phyloP scores from a whole-genome alignment of 2,888 invertebrate genomes.

The Metopia argyrocephala region DNA sequence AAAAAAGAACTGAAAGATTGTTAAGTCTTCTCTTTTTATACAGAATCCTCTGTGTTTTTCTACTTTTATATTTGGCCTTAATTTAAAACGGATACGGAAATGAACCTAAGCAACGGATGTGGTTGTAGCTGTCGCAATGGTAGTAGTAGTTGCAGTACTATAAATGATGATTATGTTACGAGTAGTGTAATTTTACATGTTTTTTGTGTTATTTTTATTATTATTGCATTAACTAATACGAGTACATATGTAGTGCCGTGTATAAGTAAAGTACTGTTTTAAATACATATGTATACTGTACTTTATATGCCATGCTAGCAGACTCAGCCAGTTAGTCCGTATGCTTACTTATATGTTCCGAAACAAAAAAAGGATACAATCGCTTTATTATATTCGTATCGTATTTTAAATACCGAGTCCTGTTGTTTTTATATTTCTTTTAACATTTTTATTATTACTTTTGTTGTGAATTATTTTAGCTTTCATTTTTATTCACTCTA shows the following conservation, averaged over 20 bases:
- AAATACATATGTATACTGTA: conserved; percentile 39
- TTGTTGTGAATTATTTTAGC: conserved; percentile 31
- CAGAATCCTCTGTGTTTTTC: not conserved
- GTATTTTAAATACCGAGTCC: conserved; percentile 24
- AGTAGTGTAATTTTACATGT: not conserved
- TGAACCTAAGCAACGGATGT: conserved; percentile 65
- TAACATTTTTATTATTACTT: not conserved
- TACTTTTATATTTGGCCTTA: conserved; percentile 65
- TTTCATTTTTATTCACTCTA: conserved; percentile 32
- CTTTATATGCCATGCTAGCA: too few relatives aligned
- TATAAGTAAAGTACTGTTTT: not conserved
- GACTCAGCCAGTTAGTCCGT: too few relatives aligned
- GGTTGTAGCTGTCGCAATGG: conserved; percentile 38
- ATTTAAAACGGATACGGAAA: conserved; percentile 69
- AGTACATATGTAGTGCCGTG: not conserved
- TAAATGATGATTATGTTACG: conserved; percentile 15
- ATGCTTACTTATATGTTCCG: too few relatives aligned
- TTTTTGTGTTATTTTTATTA: not conserved
- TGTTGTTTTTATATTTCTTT: conserved; percentile 30
- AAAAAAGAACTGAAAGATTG: not conserved
- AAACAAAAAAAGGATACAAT: too few relatives aligned
- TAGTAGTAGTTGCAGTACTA: not conserved
- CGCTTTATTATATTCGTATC: not conserved
- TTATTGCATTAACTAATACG: conserved; percentile 33
- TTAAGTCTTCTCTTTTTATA: conserved; percentile 13